A percentile compares a stretch with the other conserved stretches of the same genome.
phyloP scores from a whole-genome alignment of 2,113 vertebrate genomes.

The Hylia prasina region DNA sequence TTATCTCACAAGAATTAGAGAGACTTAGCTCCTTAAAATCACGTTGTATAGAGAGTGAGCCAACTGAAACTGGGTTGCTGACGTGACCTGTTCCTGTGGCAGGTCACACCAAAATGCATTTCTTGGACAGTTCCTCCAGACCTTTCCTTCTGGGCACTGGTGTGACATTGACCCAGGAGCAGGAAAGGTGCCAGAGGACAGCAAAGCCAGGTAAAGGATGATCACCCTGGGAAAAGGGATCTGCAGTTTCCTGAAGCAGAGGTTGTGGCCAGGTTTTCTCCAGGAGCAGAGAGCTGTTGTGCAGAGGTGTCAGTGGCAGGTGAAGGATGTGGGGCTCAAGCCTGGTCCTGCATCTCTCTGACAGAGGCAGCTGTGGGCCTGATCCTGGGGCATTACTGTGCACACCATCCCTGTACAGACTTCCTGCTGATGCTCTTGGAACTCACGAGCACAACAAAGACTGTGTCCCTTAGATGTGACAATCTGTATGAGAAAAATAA shows the following conservation, averaged over 20 bases:
- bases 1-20: background rate
- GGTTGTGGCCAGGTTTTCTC: background rate
- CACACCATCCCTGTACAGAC: background rate
- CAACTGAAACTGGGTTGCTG: background rate
- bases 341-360: background rate
- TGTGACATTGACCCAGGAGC: too few relatives aligned
- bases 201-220: background rate
- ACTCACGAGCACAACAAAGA: background rate
- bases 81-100: background rate
- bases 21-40: background rate
- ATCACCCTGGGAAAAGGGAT: background rate
- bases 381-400: background rate
- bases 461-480: background rate
- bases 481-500: constrained; percentile 38
- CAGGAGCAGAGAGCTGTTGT: too few relatives aligned
- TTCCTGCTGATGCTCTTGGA: background rate
- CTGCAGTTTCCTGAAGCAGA: background rate
- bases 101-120: background rate
- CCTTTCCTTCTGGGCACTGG: background rate
- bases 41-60: background rate
- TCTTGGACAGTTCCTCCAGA: background rate
- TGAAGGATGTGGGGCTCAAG: background rate
- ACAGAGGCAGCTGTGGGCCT: background rate
- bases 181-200: background rate
- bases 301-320: rapidly evolving